Conservation (phyloP, 2,113 vertebrate species). For the Eubucco bourcierii region DNA sequence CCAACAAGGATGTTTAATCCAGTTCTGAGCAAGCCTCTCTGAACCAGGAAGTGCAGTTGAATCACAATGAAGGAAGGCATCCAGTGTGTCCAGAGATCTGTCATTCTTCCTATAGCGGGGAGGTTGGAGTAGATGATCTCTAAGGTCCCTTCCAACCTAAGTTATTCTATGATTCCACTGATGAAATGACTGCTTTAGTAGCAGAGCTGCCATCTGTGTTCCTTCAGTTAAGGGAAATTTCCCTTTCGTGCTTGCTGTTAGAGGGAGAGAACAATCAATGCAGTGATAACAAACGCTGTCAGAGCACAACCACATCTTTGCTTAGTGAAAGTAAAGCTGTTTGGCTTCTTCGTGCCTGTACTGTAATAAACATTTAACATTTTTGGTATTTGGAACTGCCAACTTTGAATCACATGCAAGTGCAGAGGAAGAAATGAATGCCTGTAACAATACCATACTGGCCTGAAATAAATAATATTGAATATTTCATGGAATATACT, state of each 20-base stretch:
- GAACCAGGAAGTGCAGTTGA: not conserved
- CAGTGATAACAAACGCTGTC: constrained; percentile 2
- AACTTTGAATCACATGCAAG: not conserved
- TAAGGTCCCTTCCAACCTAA: no score
- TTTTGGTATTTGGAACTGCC: not conserved
- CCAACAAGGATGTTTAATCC: not conserved
- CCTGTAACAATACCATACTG: not conserved
- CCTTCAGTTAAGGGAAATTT: not conserved
- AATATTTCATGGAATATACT: not conserved
- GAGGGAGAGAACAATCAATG: not conserved
- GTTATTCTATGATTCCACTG: not conserved
- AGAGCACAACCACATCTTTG: constrained; percentile 3
- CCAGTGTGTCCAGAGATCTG: not conserved
- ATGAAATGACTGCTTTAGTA: not conserved
- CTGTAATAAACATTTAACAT: not conserved
- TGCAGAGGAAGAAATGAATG: not conserved
- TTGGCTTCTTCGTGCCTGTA: not conserved
- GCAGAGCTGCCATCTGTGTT: not conserved
- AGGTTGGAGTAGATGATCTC: no score
- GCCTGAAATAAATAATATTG: constrained; percentile 38
- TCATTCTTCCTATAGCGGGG: no score
- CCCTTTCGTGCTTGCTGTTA: not conserved
- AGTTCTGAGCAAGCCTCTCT: not conserved
- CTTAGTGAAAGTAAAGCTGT: constrained; percentile 2
- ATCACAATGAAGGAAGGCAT: not conserved